Conservation (phyloP, 2,113 vertebrate genomes). For the Morone chrysops region DNA sequence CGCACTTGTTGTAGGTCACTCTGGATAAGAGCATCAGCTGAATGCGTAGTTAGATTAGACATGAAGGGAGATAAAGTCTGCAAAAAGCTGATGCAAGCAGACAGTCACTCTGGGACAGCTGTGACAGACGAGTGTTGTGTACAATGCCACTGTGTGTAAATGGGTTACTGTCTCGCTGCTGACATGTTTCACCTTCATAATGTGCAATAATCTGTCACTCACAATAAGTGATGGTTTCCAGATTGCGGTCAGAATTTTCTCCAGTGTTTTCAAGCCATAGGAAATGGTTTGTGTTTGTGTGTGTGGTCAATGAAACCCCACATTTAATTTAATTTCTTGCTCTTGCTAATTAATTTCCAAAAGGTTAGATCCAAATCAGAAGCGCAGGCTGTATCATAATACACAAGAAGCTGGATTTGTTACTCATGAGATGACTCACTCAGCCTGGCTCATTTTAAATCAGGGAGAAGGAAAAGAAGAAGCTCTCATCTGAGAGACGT, state of each 20-base stretch:
- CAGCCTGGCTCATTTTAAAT: constrained; percentile 14
- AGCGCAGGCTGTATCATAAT: neutral
- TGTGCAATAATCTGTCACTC: neutral
- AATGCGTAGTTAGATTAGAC: constrained; percentile 17
- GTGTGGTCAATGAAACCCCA: neutral
- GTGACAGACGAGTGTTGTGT: neutral
- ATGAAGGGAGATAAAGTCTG: constrained; percentile 24
- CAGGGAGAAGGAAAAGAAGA: constrained; percentile 2
- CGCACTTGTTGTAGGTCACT: constrained; percentile 24
- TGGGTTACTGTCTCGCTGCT: neutral
- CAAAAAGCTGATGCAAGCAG: constrained; percentile 46
- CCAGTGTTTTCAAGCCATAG: neutral
- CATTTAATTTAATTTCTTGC: neutral
- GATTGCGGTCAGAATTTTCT: neutral
- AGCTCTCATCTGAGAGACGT: neutral
- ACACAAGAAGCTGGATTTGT: constrained; percentile 4
- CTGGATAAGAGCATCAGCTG: constrained; percentile 24
- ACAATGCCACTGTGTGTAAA: neutral
- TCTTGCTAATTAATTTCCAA: too few relatives aligned
- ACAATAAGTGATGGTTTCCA: constrained; percentile 6
- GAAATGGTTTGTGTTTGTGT: neutral
- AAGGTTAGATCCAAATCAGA: neutral
- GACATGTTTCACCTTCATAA: neutral
- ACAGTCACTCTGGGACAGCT: constrained; percentile 25
- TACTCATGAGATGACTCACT: constrained; percentile 55